Conservation (phyloP, 1,140 invertebrate genomes). For the Lepidurus packardi region DNA sequence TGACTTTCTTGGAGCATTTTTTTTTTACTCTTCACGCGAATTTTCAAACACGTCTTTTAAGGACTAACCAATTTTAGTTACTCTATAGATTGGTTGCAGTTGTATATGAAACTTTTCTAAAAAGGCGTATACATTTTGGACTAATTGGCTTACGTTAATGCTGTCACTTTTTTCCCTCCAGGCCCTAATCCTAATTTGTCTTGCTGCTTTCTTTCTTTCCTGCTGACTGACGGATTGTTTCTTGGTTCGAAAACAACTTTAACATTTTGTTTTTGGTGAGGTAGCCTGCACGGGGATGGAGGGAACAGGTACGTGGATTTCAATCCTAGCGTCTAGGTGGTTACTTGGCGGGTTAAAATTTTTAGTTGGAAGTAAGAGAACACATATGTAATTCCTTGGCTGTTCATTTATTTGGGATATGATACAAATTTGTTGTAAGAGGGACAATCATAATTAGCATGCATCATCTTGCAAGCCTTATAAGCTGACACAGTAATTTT, state of each 20-base stretch:
- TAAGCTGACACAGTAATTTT: not conserved
- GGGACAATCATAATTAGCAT: slow-evolving; percentile 17
- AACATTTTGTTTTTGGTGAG: not conserved
- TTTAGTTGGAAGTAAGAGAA: slow-evolving; percentile 11
- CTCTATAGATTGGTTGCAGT: too few relatives aligned
- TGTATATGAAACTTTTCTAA: too few relatives aligned
- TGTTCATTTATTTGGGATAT: not conserved
- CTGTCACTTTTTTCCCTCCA: not conserved
- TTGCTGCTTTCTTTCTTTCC: slow-evolving; percentile 12
- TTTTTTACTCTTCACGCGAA: too few relatives aligned
- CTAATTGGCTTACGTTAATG: not conserved
- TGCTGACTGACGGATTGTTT: slow-evolving; percentile 18
- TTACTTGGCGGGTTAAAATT: not conserved
- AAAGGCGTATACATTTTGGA: not conserved
- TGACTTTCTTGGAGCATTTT: too few relatives aligned
- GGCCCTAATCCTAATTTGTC: slow-evolving; percentile 13
- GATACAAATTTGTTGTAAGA: not conserved
- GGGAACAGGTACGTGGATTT: slow-evolving; percentile 28
- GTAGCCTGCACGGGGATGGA: slow-evolving; percentile 28
- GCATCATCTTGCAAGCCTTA: not conserved
- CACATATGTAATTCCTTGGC: not conserved
- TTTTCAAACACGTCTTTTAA: too few relatives aligned
- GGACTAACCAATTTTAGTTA: too few relatives aligned
- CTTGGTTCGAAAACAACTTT: not conserved
- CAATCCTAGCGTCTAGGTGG: slow-evolving; percentile 31